Percentiles rank a stretch among this genome's conserved stretches.
phyloP scores from a whole-genome alignment of 2,797 vertebrate genomes.

The Peromyscus melanophrys region DNA sequence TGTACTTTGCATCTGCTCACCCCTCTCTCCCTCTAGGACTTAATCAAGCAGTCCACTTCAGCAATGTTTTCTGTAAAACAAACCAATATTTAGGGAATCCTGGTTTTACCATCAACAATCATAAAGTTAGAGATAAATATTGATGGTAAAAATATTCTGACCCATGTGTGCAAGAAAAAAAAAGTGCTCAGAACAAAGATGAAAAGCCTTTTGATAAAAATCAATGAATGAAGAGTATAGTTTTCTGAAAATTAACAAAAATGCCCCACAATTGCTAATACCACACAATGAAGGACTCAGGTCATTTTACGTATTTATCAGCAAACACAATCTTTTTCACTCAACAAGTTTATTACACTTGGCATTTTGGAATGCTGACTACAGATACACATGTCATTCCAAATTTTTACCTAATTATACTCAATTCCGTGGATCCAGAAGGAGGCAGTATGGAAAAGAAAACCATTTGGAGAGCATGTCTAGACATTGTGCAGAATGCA shows the following conservation, averaged over 20 bases:
- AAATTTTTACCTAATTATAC: slow-evolving; percentile 51
- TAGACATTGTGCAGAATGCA: background rate
- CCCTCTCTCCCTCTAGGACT: background rate
- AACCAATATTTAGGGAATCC: slow-evolving; percentile 49
- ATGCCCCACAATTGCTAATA: background rate
- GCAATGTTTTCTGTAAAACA: slow-evolving; percentile 29
- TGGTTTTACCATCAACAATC: slow-evolving; percentile 50
- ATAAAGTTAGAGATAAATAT: slow-evolving; percentile 50
- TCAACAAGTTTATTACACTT: slow-evolving; percentile 47
- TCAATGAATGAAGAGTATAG: slow-evolving; percentile 12
- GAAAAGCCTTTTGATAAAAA: background rate
- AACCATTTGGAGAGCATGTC: slow-evolving; percentile 37
- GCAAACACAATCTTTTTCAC: slow-evolving; percentile 13
- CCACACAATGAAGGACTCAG: background rate
- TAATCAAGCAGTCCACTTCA: background rate
- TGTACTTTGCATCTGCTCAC: background rate
- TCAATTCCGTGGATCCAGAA: background rate
- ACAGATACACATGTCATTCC: background rate
- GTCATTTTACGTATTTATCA: slow-evolving; percentile 6
- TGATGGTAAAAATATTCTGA: slow-evolving; percentile 56
- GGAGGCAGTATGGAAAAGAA: slow-evolving; percentile 60
- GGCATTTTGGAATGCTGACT: background rate
- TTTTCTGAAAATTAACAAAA: slow-evolving; percentile 43
- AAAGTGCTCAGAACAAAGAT: background rate
- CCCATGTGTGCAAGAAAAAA: background rate